Conservation (phyloP, 2,888 invertebrate genomes). For the Pinctada fucata region DNA sequence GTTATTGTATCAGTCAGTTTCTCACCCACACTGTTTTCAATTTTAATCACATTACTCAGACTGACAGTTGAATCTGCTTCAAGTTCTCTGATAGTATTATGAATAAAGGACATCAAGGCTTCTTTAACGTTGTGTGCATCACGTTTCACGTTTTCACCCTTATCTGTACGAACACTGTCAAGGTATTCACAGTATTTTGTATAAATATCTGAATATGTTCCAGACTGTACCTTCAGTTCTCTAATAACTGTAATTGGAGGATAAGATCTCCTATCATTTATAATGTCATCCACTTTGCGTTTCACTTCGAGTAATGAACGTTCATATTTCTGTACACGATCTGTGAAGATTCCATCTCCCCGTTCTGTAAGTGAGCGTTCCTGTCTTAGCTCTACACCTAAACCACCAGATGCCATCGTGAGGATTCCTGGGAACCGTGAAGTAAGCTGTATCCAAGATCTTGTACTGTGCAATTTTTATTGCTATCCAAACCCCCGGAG, state of each 20-base stretch:
- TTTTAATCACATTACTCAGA: not conserved
- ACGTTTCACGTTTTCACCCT: not conserved
- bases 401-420: not conserved
- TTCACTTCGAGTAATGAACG: not conserved
- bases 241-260: not conserved
- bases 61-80: not conserved
- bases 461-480: not conserved
- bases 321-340: conserved; percentile 12
- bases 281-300: not conserved
- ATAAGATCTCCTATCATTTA: not conserved
- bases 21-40: not conserved
- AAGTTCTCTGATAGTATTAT: not conserved
- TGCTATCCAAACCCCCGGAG: too few species aligned
- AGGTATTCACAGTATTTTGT: not conserved
- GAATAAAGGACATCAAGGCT: not conserved
- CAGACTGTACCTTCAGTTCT: not conserved
- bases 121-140: not conserved
- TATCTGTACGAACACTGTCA: not conserved
- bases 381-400: not conserved
- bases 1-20: not conserved
- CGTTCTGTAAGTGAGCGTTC: not conserved
- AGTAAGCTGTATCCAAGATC: not conserved
- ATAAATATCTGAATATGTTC: not conserved
- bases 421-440: not conserved
- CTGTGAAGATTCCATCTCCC: not conserved